Evolutionary conservation across 2,888 invertebrate genomes (phyloP).

Genomic region (Steinernema hermaphroditum): DNA sequence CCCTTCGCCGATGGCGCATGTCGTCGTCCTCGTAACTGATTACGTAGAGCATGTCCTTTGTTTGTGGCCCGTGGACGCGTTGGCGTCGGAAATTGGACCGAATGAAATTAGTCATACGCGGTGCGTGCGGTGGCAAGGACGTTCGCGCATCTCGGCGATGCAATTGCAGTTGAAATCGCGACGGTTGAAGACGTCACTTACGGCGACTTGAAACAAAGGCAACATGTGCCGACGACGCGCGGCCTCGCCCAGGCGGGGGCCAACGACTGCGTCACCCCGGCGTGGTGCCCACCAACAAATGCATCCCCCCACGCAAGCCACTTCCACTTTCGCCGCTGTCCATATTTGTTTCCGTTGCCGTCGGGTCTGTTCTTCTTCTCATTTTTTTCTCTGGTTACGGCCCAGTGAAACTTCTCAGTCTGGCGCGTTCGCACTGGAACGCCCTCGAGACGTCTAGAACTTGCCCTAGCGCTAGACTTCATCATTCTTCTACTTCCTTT

Average conservation of each 20-base stretch:
- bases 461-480: too few species aligned
- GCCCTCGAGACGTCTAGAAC: too few species aligned
- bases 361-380: conserved; percentile 16
- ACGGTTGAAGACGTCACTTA: not conserved
- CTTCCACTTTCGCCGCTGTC: conserved; percentile 1
- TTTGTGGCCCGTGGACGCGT: not conserved
- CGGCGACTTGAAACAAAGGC: conserved; percentile 8
- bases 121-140: not conserved
- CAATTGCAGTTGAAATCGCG: not conserved
- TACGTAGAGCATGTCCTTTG: not conserved
- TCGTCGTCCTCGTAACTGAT: too few species aligned
- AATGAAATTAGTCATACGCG: not conserved
- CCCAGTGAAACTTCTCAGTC: too few species aligned
- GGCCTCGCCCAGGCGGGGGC: not conserved
- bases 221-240: not conserved
- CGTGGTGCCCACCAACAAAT: not conserved
- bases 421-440: too few species aligned
- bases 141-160: not conserved
- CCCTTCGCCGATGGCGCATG: too few species aligned
- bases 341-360: conserved; percentile 13
- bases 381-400: not conserved
- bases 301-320: not conserved
- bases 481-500: too few species aligned
- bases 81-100: conserved; percentile 4
- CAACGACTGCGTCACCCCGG: not conserved